A percentile compares a stretch with the other conserved stretches of the same genome.
Evolutionary conservation across 2,888 invertebrate species (phyloP).

Genomic region (Eudasyphora cyanicolor): DNA sequence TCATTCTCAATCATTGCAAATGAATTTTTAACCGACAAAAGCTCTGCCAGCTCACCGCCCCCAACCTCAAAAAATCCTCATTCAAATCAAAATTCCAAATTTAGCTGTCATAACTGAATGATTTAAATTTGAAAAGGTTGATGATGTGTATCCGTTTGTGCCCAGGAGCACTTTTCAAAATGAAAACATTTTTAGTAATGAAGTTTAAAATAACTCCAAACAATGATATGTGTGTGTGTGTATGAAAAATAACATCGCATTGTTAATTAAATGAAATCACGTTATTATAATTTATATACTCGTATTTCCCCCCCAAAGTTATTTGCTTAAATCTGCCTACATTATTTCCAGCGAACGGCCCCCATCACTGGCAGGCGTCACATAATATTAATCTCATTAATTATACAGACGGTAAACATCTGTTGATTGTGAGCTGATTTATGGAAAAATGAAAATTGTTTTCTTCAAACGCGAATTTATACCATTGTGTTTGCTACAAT

Average conservation of each 20-base stretch:
- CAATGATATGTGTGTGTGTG: too few relatives aligned
- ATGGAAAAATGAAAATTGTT: slow-evolving; percentile 54
- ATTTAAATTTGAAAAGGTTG: too few relatives aligned
- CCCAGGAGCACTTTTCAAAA: neutral
- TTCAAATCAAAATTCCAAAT: too few relatives aligned
- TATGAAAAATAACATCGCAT: slow-evolving; percentile 33
- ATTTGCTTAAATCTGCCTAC: neutral
- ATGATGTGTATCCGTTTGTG: too few relatives aligned
- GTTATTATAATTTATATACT: slow-evolving; percentile 55
- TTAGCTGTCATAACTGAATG: too few relatives aligned
- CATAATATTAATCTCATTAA: slow-evolving; percentile 57
- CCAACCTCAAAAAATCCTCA: too few relatives aligned
- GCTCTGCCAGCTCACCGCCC: too few relatives aligned
- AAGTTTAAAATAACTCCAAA: neutral
- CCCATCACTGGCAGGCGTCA: neutral
- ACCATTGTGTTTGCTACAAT: slow-evolving; percentile 1
- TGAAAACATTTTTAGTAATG: neutral
- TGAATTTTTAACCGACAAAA: too few relatives aligned
- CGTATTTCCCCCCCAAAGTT: neutral
- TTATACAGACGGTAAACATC: slow-evolving; percentile 54
- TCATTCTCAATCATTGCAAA: too few relatives aligned
- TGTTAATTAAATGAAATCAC: slow-evolving; percentile 57
- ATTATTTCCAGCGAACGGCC: neutral
- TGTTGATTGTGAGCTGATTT: slow-evolving; percentile 62
- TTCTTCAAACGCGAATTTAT: slow-evolving; percentile 34